Percentiles rank a stretch among this genome's conserved stretches.
Evolutionary conservation across 2,797 vertebrate species (phyloP).

Genomic region (Aythya fuligula): DNA sequence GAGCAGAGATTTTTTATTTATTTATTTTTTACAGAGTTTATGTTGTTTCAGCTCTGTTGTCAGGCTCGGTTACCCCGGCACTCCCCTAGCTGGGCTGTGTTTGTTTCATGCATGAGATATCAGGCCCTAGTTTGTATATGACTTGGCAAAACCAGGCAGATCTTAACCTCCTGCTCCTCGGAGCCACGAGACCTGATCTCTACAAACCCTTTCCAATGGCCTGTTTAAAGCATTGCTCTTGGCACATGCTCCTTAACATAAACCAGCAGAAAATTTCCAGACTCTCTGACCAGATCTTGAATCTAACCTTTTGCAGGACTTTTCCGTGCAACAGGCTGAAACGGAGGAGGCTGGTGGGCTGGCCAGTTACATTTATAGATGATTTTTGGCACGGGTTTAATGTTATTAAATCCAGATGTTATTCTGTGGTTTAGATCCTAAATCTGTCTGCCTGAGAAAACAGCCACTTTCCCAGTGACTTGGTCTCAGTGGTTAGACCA

Average conservation of each 20-base stretch:
- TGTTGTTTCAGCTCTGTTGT: conserved; percentile 30
- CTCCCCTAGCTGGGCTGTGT: not conserved
- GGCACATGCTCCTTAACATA: not conserved
- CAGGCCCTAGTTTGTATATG: not conserved
- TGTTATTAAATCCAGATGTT: conserved; percentile 67
- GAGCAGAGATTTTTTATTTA: not conserved
- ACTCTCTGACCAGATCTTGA: conserved; percentile 11
- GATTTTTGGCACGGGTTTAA: conserved; percentile 32
- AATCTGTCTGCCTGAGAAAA: conserved; percentile 49
- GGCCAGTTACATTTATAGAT: conserved; percentile 46
- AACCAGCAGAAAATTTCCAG: conserved; percentile 45
- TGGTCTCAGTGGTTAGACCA: conserved; percentile 42
- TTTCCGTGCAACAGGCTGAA: conserved; percentile 19
- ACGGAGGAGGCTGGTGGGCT: not conserved
- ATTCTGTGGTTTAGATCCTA: conserved; percentile 50
- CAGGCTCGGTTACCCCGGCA: not conserved
- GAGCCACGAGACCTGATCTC: not conserved
- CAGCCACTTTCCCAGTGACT: conserved; percentile 53
- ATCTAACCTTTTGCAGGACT: conserved; percentile 38
- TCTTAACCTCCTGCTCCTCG: not conserved
- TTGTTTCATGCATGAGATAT: not conserved
- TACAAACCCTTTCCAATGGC: not conserved
- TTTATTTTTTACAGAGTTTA: conserved; percentile 30
- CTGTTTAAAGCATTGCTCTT: not conserved
- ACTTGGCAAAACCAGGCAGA: conserved; percentile 34